These are phyloP conservation scores for Cinclus cinclus DNA, from an alignment of 2,113 vertebrate genomes.

Conservation along the genomic window DNA sequence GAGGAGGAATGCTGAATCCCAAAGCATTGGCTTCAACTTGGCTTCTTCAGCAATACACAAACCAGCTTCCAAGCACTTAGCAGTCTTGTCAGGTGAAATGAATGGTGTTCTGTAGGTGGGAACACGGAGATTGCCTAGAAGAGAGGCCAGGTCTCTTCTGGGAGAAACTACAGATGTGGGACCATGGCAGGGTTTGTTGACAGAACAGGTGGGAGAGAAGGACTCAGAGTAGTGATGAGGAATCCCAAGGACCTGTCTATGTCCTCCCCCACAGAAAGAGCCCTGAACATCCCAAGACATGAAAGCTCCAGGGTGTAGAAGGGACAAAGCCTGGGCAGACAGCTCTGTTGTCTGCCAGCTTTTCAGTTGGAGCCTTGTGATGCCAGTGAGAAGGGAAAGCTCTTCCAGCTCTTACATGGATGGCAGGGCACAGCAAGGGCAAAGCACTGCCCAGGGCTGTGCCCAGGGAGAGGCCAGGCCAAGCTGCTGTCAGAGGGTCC, in stretches of 20 bases:
- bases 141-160: not conserved
- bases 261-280: not conserved
- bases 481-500: not conserved
- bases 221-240: not conserved
- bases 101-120: not conserved
- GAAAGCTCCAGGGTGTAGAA: not conserved
- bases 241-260: not conserved
- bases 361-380: not conserved
- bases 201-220: not conserved
- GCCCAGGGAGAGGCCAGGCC: not conserved
- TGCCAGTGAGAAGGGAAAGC: not conserved
- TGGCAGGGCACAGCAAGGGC: not conserved
- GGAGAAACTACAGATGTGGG: not conserved
- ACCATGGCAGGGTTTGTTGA: not conserved
- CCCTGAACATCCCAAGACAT: not conserved
- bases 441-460: not conserved
- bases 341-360: not conserved
- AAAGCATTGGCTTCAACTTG: not conserved
- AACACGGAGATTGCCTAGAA: not conserved
- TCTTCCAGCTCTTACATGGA: fast-evolving
- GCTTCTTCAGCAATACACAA: not conserved
- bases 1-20: not conserved
- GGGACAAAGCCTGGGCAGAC: not conserved
- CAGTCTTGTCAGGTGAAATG: not conserved
- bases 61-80: not conserved